A percentile compares a stretch with the other conserved stretches of the same genome.
These are phyloP conservation scores for Plotosus lineatus DNA, from an alignment of 2,113 vertebrate genomes.

Conservation along the genomic window DNA sequence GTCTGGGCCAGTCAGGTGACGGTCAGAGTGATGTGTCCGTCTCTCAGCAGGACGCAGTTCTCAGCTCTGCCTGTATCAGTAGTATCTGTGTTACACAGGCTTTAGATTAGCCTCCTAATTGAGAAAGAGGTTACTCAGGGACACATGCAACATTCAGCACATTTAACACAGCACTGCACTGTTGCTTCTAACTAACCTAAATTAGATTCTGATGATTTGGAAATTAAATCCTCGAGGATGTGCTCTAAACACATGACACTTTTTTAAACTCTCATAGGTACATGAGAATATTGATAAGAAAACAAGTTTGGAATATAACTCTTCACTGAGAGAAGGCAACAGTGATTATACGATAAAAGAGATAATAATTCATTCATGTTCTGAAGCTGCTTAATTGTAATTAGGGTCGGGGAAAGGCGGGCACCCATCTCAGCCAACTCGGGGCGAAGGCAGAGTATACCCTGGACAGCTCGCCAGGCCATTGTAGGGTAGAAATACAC, in stretches of 20 bases:
- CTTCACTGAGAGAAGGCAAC: conserved; percentile 8
- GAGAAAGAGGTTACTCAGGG: conserved; percentile 74
- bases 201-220: conserved; percentile 70
- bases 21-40: conserved; percentile 58
- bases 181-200: conserved; percentile 68
- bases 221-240: conserved; percentile 72
- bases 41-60: conserved; percentile 67
- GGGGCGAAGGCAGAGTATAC: too few species aligned
- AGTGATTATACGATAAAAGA: background rate
- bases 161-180: conserved; percentile 66
- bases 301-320: conserved; percentile 6
- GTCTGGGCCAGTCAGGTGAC: conserved; percentile 67
- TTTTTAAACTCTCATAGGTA: conserved; percentile 48
- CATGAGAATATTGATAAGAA: background rate
- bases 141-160: conserved; percentile 55
- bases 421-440: too few species aligned
- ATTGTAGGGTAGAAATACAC: too few species aligned
- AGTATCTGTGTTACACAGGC: conserved; percentile 63
- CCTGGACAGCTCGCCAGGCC: too few species aligned
- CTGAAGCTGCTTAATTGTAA: too few species aligned
- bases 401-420: too few species aligned
- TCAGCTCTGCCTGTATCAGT: conserved; percentile 65
- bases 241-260: conserved; percentile 31
- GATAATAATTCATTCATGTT: too few species aligned
- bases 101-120: conserved; percentile 58